Evolutionary conservation across 2,888 invertebrate species (phyloP).

Genomic region (Glaucopsyche alexis): DNA sequence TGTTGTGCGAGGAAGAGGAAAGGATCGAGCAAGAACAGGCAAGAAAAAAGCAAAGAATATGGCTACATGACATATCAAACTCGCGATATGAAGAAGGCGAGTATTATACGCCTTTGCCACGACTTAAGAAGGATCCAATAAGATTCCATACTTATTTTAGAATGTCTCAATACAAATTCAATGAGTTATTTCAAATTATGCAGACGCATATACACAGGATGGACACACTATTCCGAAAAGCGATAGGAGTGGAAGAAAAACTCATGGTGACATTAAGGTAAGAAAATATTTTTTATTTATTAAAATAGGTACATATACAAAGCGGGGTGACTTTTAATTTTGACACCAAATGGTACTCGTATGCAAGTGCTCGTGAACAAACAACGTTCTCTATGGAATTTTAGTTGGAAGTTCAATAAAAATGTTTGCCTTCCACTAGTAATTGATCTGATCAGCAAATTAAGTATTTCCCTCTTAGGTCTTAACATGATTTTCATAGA

Average conservation of each 20-base stretch:
- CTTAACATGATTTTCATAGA: neutral
- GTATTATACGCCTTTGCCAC: conserved; percentile 18
- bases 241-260: conserved; percentile 33
- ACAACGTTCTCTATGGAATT: neutral
- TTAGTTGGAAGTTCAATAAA: neutral
- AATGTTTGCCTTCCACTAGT: neutral
- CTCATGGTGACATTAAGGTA: conserved; percentile 33
- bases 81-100: conserved; percentile 30
- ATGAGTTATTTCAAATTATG: conserved; percentile 25
- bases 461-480: neutral
- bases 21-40: neutral
- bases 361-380: neutral
- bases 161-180: conserved; percentile 29
- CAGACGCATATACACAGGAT: conserved; percentile 25
- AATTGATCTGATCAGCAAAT: neutral
- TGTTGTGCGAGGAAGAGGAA: neutral
- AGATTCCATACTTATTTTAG: conserved; percentile 28
- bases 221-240: conserved; percentile 25
- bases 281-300: conserved; percentile 27
- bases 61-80: conserved; percentile 18
- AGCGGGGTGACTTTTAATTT: no score
- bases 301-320: neutral
- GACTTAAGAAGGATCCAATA: conserved; percentile 15
- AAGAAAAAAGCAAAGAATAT: neutral
- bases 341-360: no score